Evolutionary conservation across 2,113 vertebrate genomes (phyloP).

Genomic region (Procavia capensis): DNA sequence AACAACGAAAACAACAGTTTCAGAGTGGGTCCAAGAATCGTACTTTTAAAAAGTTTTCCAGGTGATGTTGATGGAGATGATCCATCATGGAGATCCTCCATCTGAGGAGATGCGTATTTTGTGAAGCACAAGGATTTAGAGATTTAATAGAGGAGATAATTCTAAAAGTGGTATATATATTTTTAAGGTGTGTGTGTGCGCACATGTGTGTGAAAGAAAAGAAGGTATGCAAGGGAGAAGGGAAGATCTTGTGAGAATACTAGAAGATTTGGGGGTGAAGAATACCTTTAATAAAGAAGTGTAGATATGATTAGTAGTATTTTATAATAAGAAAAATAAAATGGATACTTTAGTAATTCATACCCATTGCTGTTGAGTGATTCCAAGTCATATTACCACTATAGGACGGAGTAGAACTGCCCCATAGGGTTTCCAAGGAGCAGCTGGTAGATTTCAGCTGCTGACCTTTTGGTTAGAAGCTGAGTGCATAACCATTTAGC

Average conservation of each 20-base stretch:
- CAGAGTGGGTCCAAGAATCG: background rate
- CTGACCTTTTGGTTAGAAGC: too few relatives aligned
- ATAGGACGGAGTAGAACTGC: too few relatives aligned
- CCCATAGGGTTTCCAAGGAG: too few relatives aligned
- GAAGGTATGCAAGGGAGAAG: background rate
- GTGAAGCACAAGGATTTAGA: background rate
- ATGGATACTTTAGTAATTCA: background rate
- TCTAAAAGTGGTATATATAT: background rate
- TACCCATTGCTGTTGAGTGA: background rate
- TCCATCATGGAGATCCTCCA: too few relatives aligned
- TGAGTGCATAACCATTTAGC: too few relatives aligned
- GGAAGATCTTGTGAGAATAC: background rate
- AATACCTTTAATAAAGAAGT: background rate
- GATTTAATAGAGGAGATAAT: conserved; percentile 15
- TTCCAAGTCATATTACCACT: too few relatives aligned
- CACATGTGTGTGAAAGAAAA: too few relatives aligned
- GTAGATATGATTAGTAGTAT: background rate
- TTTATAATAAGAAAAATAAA: conserved; percentile 3
- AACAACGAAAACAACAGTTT: background rate
- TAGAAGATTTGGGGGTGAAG: background rate
- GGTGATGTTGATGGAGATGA: background rate
- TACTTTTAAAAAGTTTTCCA: background rate
- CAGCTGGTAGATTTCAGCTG: too few relatives aligned
- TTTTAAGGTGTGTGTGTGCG: background rate
- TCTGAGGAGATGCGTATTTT: background rate